Conservation (phyloP, 2,888 invertebrate genomes). For the Leptinotarsa peninsularis region DNA sequence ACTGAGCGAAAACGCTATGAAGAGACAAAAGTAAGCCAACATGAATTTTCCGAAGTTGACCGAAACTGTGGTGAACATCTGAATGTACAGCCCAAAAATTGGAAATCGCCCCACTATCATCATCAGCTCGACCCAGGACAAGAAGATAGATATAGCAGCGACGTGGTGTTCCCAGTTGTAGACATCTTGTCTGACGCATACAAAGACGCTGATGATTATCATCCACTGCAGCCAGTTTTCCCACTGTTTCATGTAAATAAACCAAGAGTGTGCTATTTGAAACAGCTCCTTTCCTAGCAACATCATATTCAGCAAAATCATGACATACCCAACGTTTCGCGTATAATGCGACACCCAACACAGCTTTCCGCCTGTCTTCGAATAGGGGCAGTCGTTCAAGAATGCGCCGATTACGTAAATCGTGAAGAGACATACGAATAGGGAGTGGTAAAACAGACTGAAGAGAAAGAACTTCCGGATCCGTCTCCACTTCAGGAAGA, state of each 20-base stretch:
- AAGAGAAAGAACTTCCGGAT: conserved; percentile 86
- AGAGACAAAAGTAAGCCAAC: conserved; percentile 82
- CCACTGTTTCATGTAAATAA: conserved; percentile 81
- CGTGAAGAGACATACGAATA: conserved; percentile 82
- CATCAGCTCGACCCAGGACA: conserved; percentile 88
- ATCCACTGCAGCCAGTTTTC: conserved; percentile 88
- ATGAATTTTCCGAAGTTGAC: conserved; percentile 86
- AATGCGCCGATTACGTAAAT: conserved; percentile 77
- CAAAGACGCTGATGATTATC: conserved; percentile 78
- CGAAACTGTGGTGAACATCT: conserved; percentile 89
- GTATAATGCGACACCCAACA: conserved; percentile 55
- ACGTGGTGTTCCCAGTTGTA: conserved; percentile 82
- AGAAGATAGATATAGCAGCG: conserved; percentile 82
- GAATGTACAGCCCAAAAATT: conserved; percentile 86
- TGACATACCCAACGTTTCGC: conserved; percentile 69
- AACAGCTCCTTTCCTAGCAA: conserved; percentile 81
- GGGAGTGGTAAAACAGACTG: conserved; percentile 80
- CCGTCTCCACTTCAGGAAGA: conserved; percentile 85
- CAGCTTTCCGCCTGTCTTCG: conserved; percentile 38
- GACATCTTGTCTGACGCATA: conserved; percentile 69
- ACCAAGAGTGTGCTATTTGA: conserved; percentile 79
- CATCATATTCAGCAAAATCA: conserved; percentile 74
- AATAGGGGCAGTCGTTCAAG: conserved; percentile 66
- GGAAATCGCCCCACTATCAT: conserved; percentile 88
- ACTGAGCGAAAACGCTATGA: conserved; percentile 83